Base-by-base conservation (phyloP, 2,888 invertebrate genomes). In the Drosophila emarginata region DNA sequence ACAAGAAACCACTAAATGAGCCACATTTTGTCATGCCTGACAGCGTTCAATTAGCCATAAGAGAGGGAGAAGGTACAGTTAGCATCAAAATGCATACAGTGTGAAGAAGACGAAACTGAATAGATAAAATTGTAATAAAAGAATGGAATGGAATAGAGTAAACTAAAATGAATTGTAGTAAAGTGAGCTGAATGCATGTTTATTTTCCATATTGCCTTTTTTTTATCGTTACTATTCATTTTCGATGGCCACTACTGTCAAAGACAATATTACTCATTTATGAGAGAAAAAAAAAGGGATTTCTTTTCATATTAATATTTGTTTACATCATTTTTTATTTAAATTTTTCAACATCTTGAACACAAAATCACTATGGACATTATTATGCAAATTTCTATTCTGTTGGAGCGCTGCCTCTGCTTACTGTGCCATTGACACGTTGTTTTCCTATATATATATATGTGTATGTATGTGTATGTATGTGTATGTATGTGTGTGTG, bases 341-440 rank as follows among this genome's bases (percentile, higher is more conserved):
- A 80, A 84, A 74, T 82, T 75, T 63, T 57, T 68, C 2, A n/a
- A 70, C 78, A 80, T 75, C 67, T 78, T 75, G 69, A 56, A 54
- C 58, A 67, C 54, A 74, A 64, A 78, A 63, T 21, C 37, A 64
- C 65, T 45, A 37, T 59, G 65, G 61, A 61, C 65, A 81, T 82
- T 86, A 85, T 83, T 77, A 83, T 87, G 88, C 74, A 82, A 87
- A 83, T 87, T 67, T 64, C 63, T 54, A 11, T 63, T 62, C 23
- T 32, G 36, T 36, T 40, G 53, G 50, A 28, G 39, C 23, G 18
- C 32, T 32, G 32, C 32, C 32, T 32, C 58, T 64, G 32, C 61
- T 64, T 62, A 58, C 36, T 62, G 53, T 74, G 66, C 64, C 77
- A 83, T 77, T 82, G 82, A 87, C 76, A 85, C 75, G 45, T 45